Base-by-base conservation (phyloP, 2,113 vertebrate species). In the Ammodytes marinus region DNA sequence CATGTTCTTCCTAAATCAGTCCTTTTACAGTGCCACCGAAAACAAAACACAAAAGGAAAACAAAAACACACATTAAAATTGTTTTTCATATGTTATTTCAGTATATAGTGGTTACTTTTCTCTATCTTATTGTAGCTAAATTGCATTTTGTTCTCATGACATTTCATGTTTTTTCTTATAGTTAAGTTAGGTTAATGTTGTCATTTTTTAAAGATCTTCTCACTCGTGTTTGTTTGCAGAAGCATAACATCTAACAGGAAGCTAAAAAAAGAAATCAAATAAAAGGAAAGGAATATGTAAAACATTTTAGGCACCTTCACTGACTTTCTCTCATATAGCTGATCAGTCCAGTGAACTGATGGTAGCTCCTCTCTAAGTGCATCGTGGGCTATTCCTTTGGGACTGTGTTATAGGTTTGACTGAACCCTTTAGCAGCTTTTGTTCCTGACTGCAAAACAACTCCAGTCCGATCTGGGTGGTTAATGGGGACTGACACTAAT, bases 1-100 rank as follows among this genome's bases (percentile, higher is more conserved):
- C 92, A 93, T 93, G 90, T 88, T 88, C 86, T 93, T 82, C 87
- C 88, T 88, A 80, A 89, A 93, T 87, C 79, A 87, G 46, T 84
- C 80, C 86, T 64, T 64, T 85, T 73, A 89, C 85, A 89, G 88
- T 90, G 89, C 83, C 91, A 92, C 76, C 84, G 80, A 68, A 88
- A 79, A 15, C 42, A 74, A 74, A 68, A 77, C 37, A 89, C 75
- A 54, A 42, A 74, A 65, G 17, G 4, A 73, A 90, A 76, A 69
- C 27, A 71, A 79, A 73, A 82, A 69, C 83, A 88, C 80, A 91
- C 78, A 82, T 76, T 75, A 63, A 73, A 79, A 63, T 84, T 68
- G 75, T 82, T 88, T 88, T 79, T 81, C 66, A 74, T 83, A 86
- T 8, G 46, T 88, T 82, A 79, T 72, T 91, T 77, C 79, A 77